Percentiles rank a stretch among this genome's conserved stretches.
These are phyloP conservation scores for Dromius quadrimaculatus DNA, from an alignment of 2,888 invertebrate genomes.

Conservation along the genomic window DNA sequence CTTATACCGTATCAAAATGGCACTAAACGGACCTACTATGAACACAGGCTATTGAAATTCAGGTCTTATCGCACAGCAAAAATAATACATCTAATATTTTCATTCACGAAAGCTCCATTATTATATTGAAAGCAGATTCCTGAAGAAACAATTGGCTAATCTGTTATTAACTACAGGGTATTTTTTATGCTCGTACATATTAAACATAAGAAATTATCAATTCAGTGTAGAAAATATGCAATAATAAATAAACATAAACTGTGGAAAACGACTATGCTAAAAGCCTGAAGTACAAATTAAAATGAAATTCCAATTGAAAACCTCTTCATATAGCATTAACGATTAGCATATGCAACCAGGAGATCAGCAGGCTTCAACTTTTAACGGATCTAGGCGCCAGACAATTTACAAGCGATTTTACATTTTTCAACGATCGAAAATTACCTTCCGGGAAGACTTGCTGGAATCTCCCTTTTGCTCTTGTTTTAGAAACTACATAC, in stretches of 20 bases:
- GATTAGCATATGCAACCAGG: slow-evolving; percentile 46
- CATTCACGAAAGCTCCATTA: too few relatives aligned
- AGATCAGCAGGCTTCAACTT: slow-evolving; percentile 39
- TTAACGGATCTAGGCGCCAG: slow-evolving; percentile 53
- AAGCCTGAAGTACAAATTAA: too few relatives aligned
- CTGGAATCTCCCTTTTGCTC: slow-evolving; percentile 46
- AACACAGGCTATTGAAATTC: neutral
- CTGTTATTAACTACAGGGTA: too few relatives aligned
- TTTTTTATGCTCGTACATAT: too few relatives aligned
- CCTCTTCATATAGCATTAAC: neutral
- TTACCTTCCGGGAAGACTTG: slow-evolving; percentile 51
- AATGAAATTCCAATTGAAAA: neutral
- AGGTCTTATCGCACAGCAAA: neutral
- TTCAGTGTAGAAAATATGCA: too few relatives aligned
- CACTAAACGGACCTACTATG: neutral
- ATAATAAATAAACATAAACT: too few relatives aligned
- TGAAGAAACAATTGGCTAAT: too few relatives aligned
- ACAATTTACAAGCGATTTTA: slow-evolving; percentile 51
- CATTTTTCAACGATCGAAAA: slow-evolving; percentile 51
- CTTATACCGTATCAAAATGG: slow-evolving; percentile 35
- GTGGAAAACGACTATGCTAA: too few relatives aligned
- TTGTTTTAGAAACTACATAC: slow-evolving; percentile 43
- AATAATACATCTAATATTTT: too few relatives aligned
- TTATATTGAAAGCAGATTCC: too few relatives aligned
- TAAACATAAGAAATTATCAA: too few relatives aligned